Base-by-base conservation (phyloP, 2,888 invertebrate genomes). In the Callyntrura sp. region DNA sequence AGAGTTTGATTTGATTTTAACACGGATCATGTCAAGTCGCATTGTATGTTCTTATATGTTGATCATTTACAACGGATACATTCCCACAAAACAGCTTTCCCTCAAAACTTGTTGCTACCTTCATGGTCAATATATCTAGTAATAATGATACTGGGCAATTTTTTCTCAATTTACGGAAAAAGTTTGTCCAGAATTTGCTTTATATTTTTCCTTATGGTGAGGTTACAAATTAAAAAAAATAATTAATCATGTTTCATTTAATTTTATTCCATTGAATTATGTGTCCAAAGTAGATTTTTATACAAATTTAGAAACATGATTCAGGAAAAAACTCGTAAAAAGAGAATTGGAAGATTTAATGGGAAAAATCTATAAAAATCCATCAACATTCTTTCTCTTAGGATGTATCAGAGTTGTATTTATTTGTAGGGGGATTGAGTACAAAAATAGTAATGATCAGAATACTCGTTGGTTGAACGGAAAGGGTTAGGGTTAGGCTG, bases 401-500 rank as follows among this genome's bases (percentile, higher is more conserved):
- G n/a, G n/a, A n/a, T n/a, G n/a, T 55, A 25, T 20, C n/a, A 62
- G 81, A 76, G 43, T 11, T 55, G 73, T 17, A 85, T 78, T 76
- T 83, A 14, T 83, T 83, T 51, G 48, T 28, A 20, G 43, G 82
- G 60, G 60, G 65, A 65, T 57, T 12, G 60, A 28, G 35, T 55
- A 86, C 3, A 68, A 48, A 48, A 68, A 51, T 35, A 51, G 48
- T 35, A 28, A 68, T 17, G 35, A 62, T 73, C 73, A 0, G 48
- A 45, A 23, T 28, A 55, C 17, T 25, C 17, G 28, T 14, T 35
- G 45, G 57, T 73, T 20, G 83, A 88, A 68, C 81, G 79, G 85
- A 89, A 89, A n/a, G n/a, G n/a, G n/a, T n/a, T n/a, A n/a, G 89
- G 89, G 89, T 89, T 89, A 60, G 45, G 23, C 45, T 14, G 57